Evolutionary conservation across 1,140 invertebrate genomes (phyloP).

Genomic region (Araneus ventricosus): DNA sequence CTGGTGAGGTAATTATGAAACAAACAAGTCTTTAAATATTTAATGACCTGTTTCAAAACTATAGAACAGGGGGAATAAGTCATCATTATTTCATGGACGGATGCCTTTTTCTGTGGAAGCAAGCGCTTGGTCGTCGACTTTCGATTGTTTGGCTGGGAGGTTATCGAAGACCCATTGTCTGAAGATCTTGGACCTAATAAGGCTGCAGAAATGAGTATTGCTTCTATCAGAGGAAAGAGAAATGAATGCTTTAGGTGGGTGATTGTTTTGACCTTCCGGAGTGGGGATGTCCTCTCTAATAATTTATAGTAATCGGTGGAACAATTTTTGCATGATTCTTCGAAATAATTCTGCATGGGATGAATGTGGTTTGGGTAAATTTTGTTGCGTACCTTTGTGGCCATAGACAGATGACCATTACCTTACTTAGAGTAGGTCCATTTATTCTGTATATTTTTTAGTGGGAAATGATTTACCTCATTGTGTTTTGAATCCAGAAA

Average conservation of each 20-base stretch:
- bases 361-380: not conserved
- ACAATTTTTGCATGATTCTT: not conserved
- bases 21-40: slow-evolving; percentile 49
- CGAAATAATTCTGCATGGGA: too few relatives aligned
- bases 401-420: too few relatives aligned
- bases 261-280: not conserved
- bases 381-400: not conserved
- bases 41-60: slow-evolving; percentile 24
- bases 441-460: too few relatives aligned
- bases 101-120: not conserved
- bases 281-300: not conserved
- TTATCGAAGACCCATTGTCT: slow-evolving; percentile 31
- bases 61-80: not conserved
- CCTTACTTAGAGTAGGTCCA: too few relatives aligned
- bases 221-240: not conserved
- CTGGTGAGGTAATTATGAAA: not conserved
- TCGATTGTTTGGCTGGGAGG: slow-evolving; percentile 12
- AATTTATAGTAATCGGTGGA: not conserved
- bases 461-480: too few relatives aligned
- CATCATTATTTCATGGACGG: slow-evolving; percentile 34
- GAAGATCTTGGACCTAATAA: slow-evolving; percentile 22
- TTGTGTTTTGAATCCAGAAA: too few relatives aligned
- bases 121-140: not conserved
- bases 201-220: not conserved
- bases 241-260: not conserved